A percentile compares a stretch with the other conserved stretches of the same genome.
These are phyloP conservation scores for Thecocarcelia acutangulata DNA, from an alignment of 2,888 invertebrate genomes.

Conservation along the genomic window DNA sequence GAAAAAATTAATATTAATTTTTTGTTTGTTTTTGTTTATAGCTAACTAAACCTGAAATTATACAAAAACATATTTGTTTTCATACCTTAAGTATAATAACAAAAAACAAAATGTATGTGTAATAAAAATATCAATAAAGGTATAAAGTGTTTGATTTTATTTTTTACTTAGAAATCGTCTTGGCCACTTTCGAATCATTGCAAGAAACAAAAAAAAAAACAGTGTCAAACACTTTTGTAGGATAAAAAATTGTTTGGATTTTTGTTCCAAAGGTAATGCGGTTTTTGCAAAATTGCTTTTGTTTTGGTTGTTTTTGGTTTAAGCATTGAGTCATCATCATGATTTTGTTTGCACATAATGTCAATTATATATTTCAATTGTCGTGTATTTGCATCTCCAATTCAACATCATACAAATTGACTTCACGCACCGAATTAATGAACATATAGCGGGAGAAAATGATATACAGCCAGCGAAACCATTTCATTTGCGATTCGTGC, in stretches of 20 bases:
- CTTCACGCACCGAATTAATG: slow-evolving; percentile 91
- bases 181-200: slow-evolving; percentile 26
- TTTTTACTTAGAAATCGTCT: slow-evolving; percentile 56
- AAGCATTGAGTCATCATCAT: slow-evolving; percentile 19
- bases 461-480: slow-evolving; percentile 96
- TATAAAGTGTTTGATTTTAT: slow-evolving; percentile 56
- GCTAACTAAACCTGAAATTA: slow-evolving; percentile 56
- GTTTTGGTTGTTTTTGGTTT: slow-evolving; percentile 47
- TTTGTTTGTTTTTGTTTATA: slow-evolving; percentile 18
- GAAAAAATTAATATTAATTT: not conserved
- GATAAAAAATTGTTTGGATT: slow-evolving; percentile 46
- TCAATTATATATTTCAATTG: slow-evolving; percentile 70
- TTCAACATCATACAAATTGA: slow-evolving; percentile 89
- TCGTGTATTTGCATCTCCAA: slow-evolving; percentile 87
- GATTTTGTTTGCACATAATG: not conserved
- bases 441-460: slow-evolving; percentile 94
- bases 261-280: slow-evolving; percentile 56
- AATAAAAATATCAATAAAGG: slow-evolving; percentile 20
- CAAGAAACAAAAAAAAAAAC: slow-evolving; percentile 25
- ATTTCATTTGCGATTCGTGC: slow-evolving; percentile 95
- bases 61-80: slow-evolving; percentile 36
- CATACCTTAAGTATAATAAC: slow-evolving; percentile 57
- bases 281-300: slow-evolving; percentile 45
- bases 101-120: slow-evolving; percentile 15
- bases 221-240: slow-evolving; percentile 50